A percentile compares a stretch with the other conserved stretches of the same genome.
Evolutionary conservation across 2,113 vertebrate species (phyloP).

Genomic region (Pampusana beccarii): DNA sequence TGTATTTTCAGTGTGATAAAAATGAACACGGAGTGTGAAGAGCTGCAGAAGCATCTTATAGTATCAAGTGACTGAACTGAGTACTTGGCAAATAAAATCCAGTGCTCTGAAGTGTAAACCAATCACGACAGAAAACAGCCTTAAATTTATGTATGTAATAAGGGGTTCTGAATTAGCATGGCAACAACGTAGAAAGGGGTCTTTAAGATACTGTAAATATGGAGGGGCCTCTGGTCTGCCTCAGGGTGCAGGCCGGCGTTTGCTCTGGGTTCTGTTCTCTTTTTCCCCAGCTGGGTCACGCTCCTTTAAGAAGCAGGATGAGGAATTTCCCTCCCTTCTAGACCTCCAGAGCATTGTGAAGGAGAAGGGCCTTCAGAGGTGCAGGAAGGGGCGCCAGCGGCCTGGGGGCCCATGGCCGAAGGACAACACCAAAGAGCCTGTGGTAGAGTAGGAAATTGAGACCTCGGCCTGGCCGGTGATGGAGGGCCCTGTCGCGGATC

Average conservation of each 20-base stretch:
- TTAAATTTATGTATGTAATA: neutral
- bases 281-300: neutral
- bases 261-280: neutral
- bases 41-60: neutral
- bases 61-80: neutral
- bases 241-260: neutral
- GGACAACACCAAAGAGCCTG: neutral
- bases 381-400: neutral
- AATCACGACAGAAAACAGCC: neutral
- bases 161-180: neutral
- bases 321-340: neutral
- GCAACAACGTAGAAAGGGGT: neutral
- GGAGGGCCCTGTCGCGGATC: neutral
- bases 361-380: neutral
- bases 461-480: neutral
- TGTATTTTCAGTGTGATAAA: neutral
- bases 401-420: neutral
- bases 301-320: neutral
- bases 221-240: neutral
- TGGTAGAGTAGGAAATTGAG: neutral
- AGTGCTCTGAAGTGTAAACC: neutral
- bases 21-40: neutral
- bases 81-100: neutral
- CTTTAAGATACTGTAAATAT: neutral
- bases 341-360: neutral